Evolutionary conservation across 2,888 invertebrate species (phyloP), one percentile per base, ranked within the genome.

Genomic region (Ferdinandea cuprea): DNA sequence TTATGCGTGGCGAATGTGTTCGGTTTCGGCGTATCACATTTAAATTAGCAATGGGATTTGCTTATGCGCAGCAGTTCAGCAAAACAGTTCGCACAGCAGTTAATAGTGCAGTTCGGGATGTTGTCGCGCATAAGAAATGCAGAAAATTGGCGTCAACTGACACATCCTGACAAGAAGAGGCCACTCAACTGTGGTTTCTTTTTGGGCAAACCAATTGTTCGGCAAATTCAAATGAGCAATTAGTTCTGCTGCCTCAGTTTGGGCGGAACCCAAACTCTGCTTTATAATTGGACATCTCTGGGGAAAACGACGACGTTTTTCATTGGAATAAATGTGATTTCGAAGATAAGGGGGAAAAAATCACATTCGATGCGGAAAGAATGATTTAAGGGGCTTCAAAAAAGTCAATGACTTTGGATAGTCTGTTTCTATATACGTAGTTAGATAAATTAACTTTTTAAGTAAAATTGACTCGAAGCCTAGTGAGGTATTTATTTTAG

Each of bases 21-120:
- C 15, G n/a, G 8, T 28, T 65, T 44, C 17, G 21, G 59, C 17
- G 44, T 35, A 59, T 65, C 81, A 71, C 68, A 83, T 83, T 83
- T 83, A 83, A 83, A 83, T 83, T 77, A 83, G 83, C 77, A 37
- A 15, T 40, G 83, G 63, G 83, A 72, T 77, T 83, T 77, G 77
- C 30, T 83, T 72, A 71, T 76, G 65, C 65, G 54, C 71, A 42
- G n/a, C n/a, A n/a, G n/a, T n/a, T n/a, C n/a, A n/a, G n/a, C n/a
- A n/a, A n/a, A n/a, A n/a, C n/a, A n/a, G 35, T 35, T 50, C 0
- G 6, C n/a, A 25, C 25, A 25, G 3, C 32, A 15, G 56, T 19
- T 28, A 68, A 65, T 73, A 40, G 42, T 42, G 68, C 37, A 37
- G 61, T 40, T 56, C 17, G 28, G 40, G 44, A 48, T 21, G 48